Evolutionary conservation across 1,140 invertebrate species (phyloP).

Genomic region (Mamestra configurata): DNA sequence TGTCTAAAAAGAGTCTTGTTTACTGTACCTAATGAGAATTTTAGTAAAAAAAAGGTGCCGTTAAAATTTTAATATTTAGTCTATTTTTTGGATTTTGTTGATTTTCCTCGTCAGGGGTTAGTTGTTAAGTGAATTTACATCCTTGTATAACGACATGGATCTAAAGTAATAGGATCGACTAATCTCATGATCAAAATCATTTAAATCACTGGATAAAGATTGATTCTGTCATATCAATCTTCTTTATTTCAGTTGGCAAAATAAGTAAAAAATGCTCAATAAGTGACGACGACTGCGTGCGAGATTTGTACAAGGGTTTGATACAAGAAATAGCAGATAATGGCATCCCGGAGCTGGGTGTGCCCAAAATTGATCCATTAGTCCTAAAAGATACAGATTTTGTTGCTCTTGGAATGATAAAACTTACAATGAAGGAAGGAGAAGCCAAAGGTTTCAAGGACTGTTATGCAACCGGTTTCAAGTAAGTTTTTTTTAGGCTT

Average conservation of each 20-base stretch:
- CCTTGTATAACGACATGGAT: too few species aligned
- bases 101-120: too few species aligned
- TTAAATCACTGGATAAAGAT: too few species aligned
- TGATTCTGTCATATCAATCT: neutral
- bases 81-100: too few species aligned
- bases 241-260: conserved; percentile 4
- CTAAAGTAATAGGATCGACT: too few species aligned
- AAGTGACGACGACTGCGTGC: neutral
- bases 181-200: too few species aligned
- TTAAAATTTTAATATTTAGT: too few species aligned
- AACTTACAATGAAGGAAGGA: neutral
- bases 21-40: too few species aligned
- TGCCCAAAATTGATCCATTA: conserved; percentile 17
- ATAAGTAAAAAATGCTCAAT: conserved; percentile 2
- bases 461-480: neutral
- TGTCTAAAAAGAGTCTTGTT: too few species aligned
- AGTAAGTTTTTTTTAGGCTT: conserved; percentile 26
- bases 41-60: too few species aligned
- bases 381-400: neutral
- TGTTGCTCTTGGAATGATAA: conserved; percentile 15
- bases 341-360: neutral
- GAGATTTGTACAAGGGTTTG: neutral
- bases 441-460: conserved; percentile 9
- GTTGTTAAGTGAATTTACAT: too few species aligned
- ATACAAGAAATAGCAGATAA: neutral